phyloP scores from a whole-genome alignment of 2,888 invertebrate species.

The Calameuta filiformis region DNA sequence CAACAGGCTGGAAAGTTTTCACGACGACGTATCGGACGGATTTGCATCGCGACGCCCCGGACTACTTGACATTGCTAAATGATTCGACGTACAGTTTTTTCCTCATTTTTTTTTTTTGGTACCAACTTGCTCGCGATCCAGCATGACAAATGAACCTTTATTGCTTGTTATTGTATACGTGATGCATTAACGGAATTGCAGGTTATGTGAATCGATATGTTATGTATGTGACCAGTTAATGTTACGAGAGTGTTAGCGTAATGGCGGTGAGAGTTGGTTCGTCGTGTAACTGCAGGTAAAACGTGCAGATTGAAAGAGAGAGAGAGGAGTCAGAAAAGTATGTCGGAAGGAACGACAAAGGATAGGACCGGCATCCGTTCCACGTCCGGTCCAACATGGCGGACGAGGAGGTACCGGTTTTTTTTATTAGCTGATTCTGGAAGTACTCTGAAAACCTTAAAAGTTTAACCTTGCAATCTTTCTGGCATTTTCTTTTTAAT shows the following conservation, averaged over 20 bases:
- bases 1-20: neutral
- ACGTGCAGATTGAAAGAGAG: neutral
- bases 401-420: neutral
- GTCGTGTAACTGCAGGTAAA: neutral
- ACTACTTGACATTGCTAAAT: neutral
- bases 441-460: neutral
- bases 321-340: neutral
- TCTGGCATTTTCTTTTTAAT: neutral
- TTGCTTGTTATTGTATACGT: neutral
- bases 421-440: neutral
- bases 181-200: neutral
- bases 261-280: neutral
- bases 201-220: neutral
- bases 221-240: neutral
- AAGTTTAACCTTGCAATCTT: neutral
- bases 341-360: neutral
- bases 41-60: neutral
- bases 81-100: neutral
- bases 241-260: neutral
- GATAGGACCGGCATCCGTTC: neutral
- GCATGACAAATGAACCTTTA: neutral
- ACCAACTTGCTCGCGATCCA: neutral
- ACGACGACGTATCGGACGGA: neutral
- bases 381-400: neutral
- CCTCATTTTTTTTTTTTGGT: neutral